Base-by-base conservation (phyloP, 2,888 invertebrate genomes). In the Macropis europaea region DNA sequence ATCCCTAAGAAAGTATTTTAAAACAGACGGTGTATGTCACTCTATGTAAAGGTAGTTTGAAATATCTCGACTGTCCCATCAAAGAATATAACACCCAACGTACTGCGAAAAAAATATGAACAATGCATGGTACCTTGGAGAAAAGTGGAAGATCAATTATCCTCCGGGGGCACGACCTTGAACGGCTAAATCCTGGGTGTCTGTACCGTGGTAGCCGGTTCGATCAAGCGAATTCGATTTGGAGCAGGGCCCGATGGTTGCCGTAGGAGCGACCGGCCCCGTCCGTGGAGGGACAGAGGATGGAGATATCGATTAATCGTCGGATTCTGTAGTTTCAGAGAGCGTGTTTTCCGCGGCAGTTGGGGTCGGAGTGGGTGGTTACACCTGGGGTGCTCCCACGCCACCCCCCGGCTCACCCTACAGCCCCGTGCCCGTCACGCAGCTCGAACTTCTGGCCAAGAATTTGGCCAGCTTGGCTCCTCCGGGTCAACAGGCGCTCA, bases 391-490 rank as follows among this genome's bases (percentile, higher is more conserved):
- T 43, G 93, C 94, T 86, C 94, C 94, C 73, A 94, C 94, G 53
- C 94, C 94, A 68, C 92, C 92, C 13, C 92, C 92, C 1, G 91
- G 92, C 36, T 94, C 94, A 59, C 94, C 94, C 19, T 93, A 94
- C 90, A 93, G 93, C 45, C 94, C 94, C 1, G 92, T 93, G 80
- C 93, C 94, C 43, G 93, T 94, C 75, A 91, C 94, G 80, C 94
- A 94, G 89, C 90, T 94, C 76, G 94, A 94, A 84, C 90, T 94
- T 74, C 91, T 94, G 81, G 92, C 90, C 60, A 90, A 90, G 82
- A 90, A 89, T 82, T 83, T 90, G 68, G 88, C 89, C 73, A 89
- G 83, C 64, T 82, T 88, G 43, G 83, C 87, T 56, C 85, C 88
- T 57, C 83, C 89, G 62, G 79, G 85, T 53, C 87, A 88, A 72